Conservation (phyloP, 2,113 vertebrate genomes). For the Halichoerus grypus region DNA sequence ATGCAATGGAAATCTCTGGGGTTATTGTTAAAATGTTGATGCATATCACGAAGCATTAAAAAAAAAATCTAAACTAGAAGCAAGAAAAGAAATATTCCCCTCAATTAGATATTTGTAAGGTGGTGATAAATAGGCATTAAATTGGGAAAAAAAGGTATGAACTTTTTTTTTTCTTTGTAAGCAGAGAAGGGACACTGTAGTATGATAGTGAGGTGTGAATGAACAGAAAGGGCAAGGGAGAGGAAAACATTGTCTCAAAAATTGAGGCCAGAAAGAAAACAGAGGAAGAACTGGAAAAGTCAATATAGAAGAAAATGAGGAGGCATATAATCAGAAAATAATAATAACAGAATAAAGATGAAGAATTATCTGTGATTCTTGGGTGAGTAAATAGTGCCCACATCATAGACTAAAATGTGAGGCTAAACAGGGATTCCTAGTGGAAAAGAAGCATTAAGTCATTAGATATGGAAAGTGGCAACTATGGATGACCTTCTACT, state of each 20-base stretch:
- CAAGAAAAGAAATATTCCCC: neutral
- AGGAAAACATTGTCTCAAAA: neutral
- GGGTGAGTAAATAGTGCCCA: neutral
- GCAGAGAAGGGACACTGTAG: neutral
- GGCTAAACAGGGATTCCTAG: neutral
- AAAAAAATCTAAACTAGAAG: neutral
- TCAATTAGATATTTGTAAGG: neutral
- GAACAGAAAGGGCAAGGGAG: neutral
- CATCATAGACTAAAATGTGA: neutral
- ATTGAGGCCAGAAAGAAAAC: neutral
- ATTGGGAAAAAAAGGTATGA: neutral
- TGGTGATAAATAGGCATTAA: neutral
- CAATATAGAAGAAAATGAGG: neutral
- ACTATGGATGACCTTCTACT: fast-evolving
- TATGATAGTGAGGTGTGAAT: neutral
- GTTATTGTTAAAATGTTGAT: conserved; percentile 21
- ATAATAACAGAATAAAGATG: neutral
- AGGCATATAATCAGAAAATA: neutral
- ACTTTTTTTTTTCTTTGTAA: neutral
- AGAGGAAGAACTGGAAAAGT: neutral
- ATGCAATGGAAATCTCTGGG: neutral
- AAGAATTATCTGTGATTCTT: neutral
- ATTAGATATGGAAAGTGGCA: neutral
- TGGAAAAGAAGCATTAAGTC: neutral
- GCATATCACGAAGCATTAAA: neutral